Conservation (phyloP, 2,797 vertebrate species). For the Rhabdomys pumilio region DNA sequence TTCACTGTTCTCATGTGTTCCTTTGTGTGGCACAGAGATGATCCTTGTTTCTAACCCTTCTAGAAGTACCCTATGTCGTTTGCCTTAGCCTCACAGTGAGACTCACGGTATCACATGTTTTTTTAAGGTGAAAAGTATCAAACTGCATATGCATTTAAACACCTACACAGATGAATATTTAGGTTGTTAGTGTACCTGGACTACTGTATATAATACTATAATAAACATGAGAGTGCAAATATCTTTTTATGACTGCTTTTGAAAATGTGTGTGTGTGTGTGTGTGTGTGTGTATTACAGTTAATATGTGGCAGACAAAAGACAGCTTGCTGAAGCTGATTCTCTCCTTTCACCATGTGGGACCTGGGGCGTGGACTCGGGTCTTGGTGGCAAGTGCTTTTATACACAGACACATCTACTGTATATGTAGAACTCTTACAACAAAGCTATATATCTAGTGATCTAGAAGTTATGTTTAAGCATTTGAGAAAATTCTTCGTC, state of each 20-base stretch:
- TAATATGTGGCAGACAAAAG: not conserved
- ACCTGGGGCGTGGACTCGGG: not conserved
- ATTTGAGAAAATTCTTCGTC: not conserved
- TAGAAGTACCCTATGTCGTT: not conserved
- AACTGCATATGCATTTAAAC: not conserved
- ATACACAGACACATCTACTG: not conserved
- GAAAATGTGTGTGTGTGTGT: not conserved
- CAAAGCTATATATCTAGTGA: not conserved
- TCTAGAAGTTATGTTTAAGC: slow-evolving; percentile 49
- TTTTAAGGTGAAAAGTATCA: not conserved
- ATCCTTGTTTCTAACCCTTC: not conserved
- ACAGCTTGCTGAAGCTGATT: not conserved
- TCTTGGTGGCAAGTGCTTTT: not conserved
- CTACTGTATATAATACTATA: slow-evolving; percentile 18
- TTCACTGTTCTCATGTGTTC: not conserved
- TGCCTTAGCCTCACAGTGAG: not conserved
- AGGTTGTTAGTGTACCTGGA: not conserved
- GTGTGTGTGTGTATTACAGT: not conserved
- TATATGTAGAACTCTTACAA: slow-evolving; percentile 28
- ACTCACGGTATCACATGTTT: not conserved
- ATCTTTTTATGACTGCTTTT: not conserved
- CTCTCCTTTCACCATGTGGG: not conserved
- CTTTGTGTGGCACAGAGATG: not conserved
- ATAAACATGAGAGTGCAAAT: not conserved
- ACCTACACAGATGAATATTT: not conserved